These are phyloP conservation scores for Chlamydotis undulata DNA, from an alignment of 2,113 vertebrate genomes.

Conservation along the genomic window DNA sequence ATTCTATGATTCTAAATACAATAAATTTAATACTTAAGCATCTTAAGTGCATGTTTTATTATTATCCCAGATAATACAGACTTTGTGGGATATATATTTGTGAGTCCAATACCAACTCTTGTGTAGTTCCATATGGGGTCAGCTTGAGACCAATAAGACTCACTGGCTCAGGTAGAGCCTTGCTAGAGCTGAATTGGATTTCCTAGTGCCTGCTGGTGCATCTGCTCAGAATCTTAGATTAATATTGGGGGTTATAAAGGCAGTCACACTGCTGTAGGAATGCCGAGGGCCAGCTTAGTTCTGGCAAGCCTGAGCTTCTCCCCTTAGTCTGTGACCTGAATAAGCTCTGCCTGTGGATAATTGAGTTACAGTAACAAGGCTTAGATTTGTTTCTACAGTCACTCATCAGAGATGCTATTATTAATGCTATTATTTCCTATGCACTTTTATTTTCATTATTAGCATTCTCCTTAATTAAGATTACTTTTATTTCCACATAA, in stretches of 20 bases:
- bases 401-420: background rate
- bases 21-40: background rate
- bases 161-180: background rate
- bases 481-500: background rate
- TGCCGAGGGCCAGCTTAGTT: background rate
- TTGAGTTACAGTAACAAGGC: background rate
- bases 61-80: background rate
- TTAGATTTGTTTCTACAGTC: background rate
- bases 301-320: background rate
- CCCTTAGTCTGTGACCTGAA: background rate
- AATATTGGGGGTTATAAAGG: background rate
- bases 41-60: background rate
- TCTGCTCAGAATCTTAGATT: background rate
- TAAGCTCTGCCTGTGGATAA: background rate
- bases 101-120: background rate
- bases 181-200: background rate
- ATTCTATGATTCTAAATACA: background rate
- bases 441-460: conserved; percentile 5
- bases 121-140: background rate
- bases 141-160: background rate
- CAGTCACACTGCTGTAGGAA: background rate
- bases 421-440: background rate
- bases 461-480: background rate
- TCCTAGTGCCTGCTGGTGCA: background rate
- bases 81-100: background rate